Conservation (phyloP, 2,888 invertebrate species). For the Coecobrya sp. region DNA sequence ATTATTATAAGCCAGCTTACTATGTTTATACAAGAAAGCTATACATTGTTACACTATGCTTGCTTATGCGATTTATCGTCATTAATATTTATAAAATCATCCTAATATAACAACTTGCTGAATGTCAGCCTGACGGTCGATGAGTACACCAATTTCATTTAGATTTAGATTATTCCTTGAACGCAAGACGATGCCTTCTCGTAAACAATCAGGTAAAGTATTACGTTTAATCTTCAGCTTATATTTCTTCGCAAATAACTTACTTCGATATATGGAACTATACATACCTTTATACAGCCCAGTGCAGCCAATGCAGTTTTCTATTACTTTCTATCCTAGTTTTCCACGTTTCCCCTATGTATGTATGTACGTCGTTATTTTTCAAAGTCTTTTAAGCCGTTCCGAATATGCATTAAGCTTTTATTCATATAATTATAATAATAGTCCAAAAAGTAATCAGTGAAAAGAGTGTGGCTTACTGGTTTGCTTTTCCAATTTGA, state of each 20-base stretch:
- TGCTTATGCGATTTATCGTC: not conserved
- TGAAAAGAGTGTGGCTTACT: slow-evolving; percentile 32
- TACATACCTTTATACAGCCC: not conserved
- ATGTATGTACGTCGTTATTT: too few species aligned
- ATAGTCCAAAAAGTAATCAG: slow-evolving; percentile 34
- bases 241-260: not conserved
- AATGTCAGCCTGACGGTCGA: not conserved
- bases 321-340: too few species aligned
- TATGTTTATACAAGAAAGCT: not conserved
- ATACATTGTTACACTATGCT: not conserved
- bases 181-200: not conserved
- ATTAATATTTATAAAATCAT: not conserved
- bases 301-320: too few species aligned
- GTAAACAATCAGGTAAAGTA: slow-evolving; percentile 7
- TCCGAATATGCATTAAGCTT: not conserved
- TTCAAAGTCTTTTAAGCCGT: too few species aligned
- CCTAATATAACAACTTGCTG: not conserved
- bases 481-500: slow-evolving; percentile 26
- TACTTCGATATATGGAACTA: not conserved
- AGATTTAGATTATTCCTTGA: not conserved
- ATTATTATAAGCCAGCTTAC: not conserved
- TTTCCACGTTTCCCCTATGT: too few species aligned
- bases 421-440: not conserved
- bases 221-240: not conserved
- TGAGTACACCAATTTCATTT: slow-evolving; percentile 4